Base-by-base conservation (phyloP, 2,888 invertebrate species). In the Netelia virgata region DNA sequence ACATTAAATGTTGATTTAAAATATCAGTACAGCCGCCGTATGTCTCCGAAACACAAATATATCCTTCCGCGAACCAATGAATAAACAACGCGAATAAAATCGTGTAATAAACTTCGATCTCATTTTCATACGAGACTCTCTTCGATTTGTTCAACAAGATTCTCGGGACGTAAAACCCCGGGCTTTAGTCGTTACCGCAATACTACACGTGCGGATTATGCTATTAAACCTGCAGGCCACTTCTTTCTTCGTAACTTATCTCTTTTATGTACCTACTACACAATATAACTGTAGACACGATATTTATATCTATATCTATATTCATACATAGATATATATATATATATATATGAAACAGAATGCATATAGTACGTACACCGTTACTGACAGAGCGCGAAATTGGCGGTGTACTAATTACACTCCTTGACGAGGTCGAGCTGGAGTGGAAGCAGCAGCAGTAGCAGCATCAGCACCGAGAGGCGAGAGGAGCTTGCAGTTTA, bases 351-450 rank as follows among this genome's bases (percentile, higher is more conserved):
- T 14, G 23, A 50, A 50, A 23, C 14, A 23, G 11, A 5, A 20
- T 53, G 23, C 23, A 11, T 72, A 66, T 23, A 53, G 82, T 72
- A 36, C 43, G 77, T 72, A 36, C 43, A 77, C 70, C 78, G 83
- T 83, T 85, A 83, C 85, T 73, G 77, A 81, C 75, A 66, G 82
- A 78, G 83, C 85, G 85, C 80, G 85, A 86, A 86, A 86, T 86
- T 86, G 86, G 85, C 83, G 86, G 86, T 85, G 81, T 72, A 85
- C 86, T 86, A 86, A 86, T 86, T 86, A 85, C 86, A 86, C 77
- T 85, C 83, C 77, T 79, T 85, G 85, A 86, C 86, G 85, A 85
- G 86, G 81, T 85, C 76, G 82, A 72, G 68, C 76, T 16, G 79
- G 69, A 53, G 73, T 66, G 69, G 75, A 63, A 55, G 59, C 28